Evolutionary conservation across 1,140 invertebrate species (phyloP), one percentile per base, ranked within the genome.

Genomic region (Dinoponera quadriceps): DNA sequence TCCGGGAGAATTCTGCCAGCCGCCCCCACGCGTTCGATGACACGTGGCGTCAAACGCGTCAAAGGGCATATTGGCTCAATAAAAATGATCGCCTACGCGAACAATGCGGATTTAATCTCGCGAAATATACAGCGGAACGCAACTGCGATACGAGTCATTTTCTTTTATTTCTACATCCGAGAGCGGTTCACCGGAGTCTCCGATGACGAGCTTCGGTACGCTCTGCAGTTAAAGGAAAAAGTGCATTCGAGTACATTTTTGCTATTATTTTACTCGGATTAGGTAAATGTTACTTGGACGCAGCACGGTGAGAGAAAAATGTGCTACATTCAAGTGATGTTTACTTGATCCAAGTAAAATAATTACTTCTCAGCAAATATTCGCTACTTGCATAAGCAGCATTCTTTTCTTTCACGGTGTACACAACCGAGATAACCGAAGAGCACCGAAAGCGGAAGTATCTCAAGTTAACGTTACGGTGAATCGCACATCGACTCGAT

Each of bases 21-120:
- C 33, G n/a, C n/a, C 38, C 3, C 38, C 11, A 0, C 9, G 16
- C 14, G 27, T 44, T 73, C 49, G 14, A 29, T 18, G 38, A 74
- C 25, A 60, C 25, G 38, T 29, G 38, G 18, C 22, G 38, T 44
- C 38, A 9, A n/a, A 20, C 5, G 33, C 4, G 60, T 29, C 16
- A 74, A 27, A 60, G 33, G 5, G 11, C 16, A 74, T 48, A 60
- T 60, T 60, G 33, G 4, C 9, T 2, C n/a, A n/a, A n/a, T n/a
- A 62, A 74, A 74, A 74, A 74, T 14, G 59, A 59, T 59, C 33
- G 54, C 4, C 9, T 44, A 54, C 25, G 16, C 22, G 49, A 69
- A 69, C 44, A 65, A 2, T 1, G 16, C 27, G 13, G 27, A 71
- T 71, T 16, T 27, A 59, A 27, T 59, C 33, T 18, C 11, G 33